Base-by-base conservation (phyloP, 2,888 invertebrate genomes). In the Parascotia fuliginaria region DNA sequence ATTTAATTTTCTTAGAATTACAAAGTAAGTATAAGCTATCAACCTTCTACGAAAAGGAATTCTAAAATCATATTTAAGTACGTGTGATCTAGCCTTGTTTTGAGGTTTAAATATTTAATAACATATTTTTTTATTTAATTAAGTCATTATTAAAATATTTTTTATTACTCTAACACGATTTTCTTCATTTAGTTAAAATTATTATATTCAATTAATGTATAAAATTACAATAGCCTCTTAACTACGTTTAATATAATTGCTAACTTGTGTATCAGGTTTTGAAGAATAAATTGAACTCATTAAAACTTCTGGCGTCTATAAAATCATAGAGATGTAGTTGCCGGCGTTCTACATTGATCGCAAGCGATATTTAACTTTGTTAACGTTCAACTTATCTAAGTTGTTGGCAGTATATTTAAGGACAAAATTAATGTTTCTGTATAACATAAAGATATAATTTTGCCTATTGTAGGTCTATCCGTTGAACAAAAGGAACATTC, bases 261-360 rank as follows among this genome's bases (percentile, higher is more conserved):
- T 15, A 0, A 55, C 39, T 19, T 24, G 22, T 52, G 32, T 62
- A 66, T 60, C 54, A 69, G 65, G 57, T 64, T 66, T 44, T 65
- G 57, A 70, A 73, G 68, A 75, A 68, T 68, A 73, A 78, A 79
- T 79, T 79, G 73, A 82, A 77, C 77, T 83, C 79, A 77, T 81
- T 81, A 78, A 81, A 83, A 83, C 79, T 84, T 83, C 60, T 65
- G 73, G 71, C 66, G 69, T 73, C 76, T 78, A 77, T 77, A 74
- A 79, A 78, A 77, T 70, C 73, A 75, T 73, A 72, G 73, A 72
- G 73, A 69, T 70, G 73, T 70, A 74, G 64, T 68, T 68, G 49
- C 55, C 52, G 56, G 51, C 66, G 79, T 66, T 79, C 78, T 47
- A 81, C 73, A 81, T 76, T 80, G 77, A 73, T 55, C 55, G 50